phyloP scores from a whole-genome alignment of 2,113 vertebrate genomes.

The Lynx canadensis region DNA sequence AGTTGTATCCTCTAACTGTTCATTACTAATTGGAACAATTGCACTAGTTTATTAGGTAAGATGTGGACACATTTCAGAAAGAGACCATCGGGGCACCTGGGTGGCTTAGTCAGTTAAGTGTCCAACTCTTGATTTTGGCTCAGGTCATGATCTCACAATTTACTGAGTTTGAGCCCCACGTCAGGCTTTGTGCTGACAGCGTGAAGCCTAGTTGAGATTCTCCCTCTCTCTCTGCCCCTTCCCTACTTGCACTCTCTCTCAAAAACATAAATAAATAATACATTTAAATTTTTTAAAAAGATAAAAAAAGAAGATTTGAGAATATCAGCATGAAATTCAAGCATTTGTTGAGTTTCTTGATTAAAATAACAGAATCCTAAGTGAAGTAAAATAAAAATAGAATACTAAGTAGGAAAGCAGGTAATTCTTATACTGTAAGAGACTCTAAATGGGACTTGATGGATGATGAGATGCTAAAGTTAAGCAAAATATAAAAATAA shows the following conservation, averaged over 20 bases:
- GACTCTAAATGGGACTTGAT: not conserved
- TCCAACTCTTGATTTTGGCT: too few species aligned
- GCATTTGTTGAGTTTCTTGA: not conserved
- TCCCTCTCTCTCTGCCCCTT: too few species aligned
- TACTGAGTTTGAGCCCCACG: too few species aligned
- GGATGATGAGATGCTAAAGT: not conserved
- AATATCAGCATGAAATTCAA: not conserved
- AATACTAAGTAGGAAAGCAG: not conserved
- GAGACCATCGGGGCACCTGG: too few species aligned
- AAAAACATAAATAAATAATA: too few species aligned
- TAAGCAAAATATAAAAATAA: not conserved
- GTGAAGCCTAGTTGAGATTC: too few species aligned
- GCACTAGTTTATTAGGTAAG: not conserved
- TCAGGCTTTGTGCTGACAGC: too few species aligned
- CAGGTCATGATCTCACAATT: too few species aligned
- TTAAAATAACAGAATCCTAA: not conserved
- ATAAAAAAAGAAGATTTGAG: not conserved
- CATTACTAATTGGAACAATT: not conserved
- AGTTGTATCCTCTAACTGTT: not conserved
- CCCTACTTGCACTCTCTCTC: too few species aligned
- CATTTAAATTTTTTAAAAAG: too few species aligned
- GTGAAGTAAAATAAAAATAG: not conserved
- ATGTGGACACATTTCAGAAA: not conserved
- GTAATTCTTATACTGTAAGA: not conserved
- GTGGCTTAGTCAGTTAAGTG: too few species aligned